Evolutionary conservation across 2,113 vertebrate species (phyloP).

Genomic region (Crotophaga sulcirostris): DNA sequence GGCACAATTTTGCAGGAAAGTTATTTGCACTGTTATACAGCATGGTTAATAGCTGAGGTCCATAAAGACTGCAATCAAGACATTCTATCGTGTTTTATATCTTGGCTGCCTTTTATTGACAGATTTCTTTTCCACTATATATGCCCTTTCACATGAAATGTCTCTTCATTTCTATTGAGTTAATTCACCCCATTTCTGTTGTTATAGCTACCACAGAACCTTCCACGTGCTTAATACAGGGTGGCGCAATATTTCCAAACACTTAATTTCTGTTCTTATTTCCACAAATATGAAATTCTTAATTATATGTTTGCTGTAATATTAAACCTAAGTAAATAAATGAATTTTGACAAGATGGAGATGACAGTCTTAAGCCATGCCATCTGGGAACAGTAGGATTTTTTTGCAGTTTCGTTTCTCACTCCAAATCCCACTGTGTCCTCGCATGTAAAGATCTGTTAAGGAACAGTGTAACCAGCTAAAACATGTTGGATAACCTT

Average conservation of each 20-base stretch:
- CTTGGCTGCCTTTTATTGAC: background rate
- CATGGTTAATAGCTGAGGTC: background rate
- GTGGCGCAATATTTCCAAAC: background rate
- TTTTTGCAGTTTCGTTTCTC: slow-evolving; percentile 29
- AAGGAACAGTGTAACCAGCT: background rate
- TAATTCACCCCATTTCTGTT: background rate
- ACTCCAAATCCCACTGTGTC: background rate
- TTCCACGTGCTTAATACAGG: background rate
- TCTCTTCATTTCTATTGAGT: background rate
- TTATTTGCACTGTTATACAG: background rate
- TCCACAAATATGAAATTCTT: background rate
- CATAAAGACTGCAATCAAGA: background rate
- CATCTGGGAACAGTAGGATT: slow-evolving; percentile 60
- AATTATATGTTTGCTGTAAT: background rate
- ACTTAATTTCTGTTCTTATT: background rate
- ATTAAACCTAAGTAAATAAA: slow-evolving; percentile 6
- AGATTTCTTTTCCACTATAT: background rate
- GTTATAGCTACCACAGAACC: background rate
- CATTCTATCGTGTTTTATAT: background rate
- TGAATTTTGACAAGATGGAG: slow-evolving; percentile 23
- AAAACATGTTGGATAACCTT: background rate
- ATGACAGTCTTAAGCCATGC: slow-evolving; percentile 15
- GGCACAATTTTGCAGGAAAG: background rate
- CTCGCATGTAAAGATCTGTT: background rate
- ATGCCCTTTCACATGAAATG: background rate